Evolutionary conservation across 2,797 vertebrate genomes (phyloP).

Genomic region (Varecia variegata): DNA sequence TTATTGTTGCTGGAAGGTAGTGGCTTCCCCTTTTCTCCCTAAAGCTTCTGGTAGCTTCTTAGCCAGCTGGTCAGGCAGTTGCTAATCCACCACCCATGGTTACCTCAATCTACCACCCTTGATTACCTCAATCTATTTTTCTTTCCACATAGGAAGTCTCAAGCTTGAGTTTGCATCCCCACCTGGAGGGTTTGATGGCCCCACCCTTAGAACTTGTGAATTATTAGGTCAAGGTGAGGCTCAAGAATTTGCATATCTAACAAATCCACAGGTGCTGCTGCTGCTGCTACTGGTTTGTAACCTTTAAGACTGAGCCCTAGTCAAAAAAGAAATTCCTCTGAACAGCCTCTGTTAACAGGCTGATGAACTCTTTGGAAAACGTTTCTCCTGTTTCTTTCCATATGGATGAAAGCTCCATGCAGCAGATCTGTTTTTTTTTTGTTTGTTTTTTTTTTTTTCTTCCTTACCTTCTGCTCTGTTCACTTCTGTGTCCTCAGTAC

Average conservation of each 20-base stretch:
- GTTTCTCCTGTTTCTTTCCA: neutral
- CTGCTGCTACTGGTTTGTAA: no score
- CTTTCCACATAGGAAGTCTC: neutral
- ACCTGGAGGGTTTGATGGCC: neutral
- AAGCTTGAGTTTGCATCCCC: neutral
- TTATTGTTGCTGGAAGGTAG: neutral
- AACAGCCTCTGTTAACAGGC: neutral
- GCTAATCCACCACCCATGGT: neutral
- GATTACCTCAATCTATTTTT: neutral
- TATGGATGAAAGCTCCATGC: neutral
- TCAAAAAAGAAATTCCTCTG: neutral
- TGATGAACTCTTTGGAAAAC: neutral
- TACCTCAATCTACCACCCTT: no score
- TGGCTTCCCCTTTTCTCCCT: neutral
- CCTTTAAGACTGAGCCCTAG: neutral
- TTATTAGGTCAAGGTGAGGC: neutral
- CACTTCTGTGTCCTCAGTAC: no score
- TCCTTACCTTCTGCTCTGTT: neutral
- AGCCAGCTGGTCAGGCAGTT: slow-evolving; percentile 16
- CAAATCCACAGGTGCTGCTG: neutral
- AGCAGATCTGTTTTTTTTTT: neutral
- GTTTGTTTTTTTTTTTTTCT: neutral
- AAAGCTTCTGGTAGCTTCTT: slow-evolving; percentile 44
- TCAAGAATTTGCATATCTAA: neutral
- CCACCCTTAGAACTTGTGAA: neutral